Evolutionary conservation across 2,888 invertebrate species (phyloP).

Genomic region (Gari tellinella): DNA sequence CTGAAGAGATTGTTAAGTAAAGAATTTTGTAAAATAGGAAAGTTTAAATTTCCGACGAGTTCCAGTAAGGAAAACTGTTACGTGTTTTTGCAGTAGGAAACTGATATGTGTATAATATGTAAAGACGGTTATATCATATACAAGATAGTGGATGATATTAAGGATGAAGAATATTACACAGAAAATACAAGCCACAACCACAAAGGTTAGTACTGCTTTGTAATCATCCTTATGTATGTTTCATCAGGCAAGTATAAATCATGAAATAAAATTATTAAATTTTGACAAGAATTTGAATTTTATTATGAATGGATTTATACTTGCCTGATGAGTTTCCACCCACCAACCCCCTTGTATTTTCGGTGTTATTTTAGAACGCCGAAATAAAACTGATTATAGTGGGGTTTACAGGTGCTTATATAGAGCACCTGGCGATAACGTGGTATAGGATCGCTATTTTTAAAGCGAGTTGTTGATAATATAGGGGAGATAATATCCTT

Average conservation of each 20-base stretch:
- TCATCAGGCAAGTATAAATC: constrained; percentile 19
- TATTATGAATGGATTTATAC: constrained; percentile 47
- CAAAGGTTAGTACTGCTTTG: constrained; percentile 18
- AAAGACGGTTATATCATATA: not conserved
- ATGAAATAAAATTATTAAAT: constrained; percentile 30
- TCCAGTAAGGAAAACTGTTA: not conserved
- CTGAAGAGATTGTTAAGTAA: not conserved
- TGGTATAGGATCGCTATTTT: not conserved
- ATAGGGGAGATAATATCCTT: constrained; percentile 5
- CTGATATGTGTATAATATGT: not conserved
- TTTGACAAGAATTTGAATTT: constrained; percentile 27
- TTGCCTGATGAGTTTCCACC: constrained; percentile 21
- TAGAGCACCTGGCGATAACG: no score
- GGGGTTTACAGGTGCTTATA: no score
- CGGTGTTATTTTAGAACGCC: constrained; percentile 2
- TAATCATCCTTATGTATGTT: constrained; percentile 27
- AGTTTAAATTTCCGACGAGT: constrained; percentile 4
- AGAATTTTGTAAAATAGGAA: no score
- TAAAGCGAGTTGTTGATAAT: constrained; percentile 11
- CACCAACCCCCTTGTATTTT: constrained; percentile 18
- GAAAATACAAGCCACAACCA: constrained; percentile 1
- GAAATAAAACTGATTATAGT: constrained; percentile 4
- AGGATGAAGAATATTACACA: not conserved
- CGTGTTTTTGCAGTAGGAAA: not conserved
- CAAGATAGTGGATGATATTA: not conserved